Percentiles rank a stretch among this genome's conserved stretches.
Evolutionary conservation across 2,888 invertebrate genomes (phyloP).

Genomic region (Drosophila nr. perissopoda): DNA sequence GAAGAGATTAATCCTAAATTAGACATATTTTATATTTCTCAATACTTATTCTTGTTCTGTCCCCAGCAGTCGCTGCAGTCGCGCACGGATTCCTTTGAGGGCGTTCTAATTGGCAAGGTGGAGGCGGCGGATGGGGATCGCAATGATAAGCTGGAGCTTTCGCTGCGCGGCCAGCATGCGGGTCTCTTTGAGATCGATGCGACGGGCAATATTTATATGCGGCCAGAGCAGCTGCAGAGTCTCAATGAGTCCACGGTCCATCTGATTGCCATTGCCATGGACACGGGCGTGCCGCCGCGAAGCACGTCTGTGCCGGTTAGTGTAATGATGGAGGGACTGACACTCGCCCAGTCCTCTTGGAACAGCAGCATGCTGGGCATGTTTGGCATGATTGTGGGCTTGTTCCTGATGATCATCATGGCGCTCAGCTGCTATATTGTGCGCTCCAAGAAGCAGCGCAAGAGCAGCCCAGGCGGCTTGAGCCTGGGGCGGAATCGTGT

Average conservation of each 20-base stretch:
- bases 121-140: slow-evolving; percentile 95
- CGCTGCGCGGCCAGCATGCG: slow-evolving; percentile 89
- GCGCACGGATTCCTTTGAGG: slow-evolving; percentile 81
- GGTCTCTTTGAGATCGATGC: slow-evolving; percentile 84
- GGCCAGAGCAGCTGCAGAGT: slow-evolving; percentile 85
- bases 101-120: slow-evolving; percentile 87
- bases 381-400: slow-evolving; percentile 90
- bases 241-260: slow-evolving; percentile 88
- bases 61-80: slow-evolving; percentile 81
- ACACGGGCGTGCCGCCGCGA: slow-evolving; percentile 93
- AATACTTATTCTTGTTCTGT: not conserved
- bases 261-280: slow-evolving; percentile 92
- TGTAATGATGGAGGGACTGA: slow-evolving; percentile 87
- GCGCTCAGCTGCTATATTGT: slow-evolving; percentile 92
- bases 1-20: not conserved
- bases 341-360: slow-evolving; percentile 85
- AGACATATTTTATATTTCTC: not conserved
- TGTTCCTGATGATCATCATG: slow-evolving; percentile 91
- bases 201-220: slow-evolving; percentile 87
- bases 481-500: slow-evolving; percentile 83
- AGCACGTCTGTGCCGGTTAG: slow-evolving; percentile 89
- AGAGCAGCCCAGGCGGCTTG: slow-evolving; percentile 71
- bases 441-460: slow-evolving; percentile 86
- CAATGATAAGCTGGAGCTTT: slow-evolving; percentile 90
- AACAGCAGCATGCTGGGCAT: slow-evolving; percentile 86